Evolutionary conservation across 2,888 invertebrate genomes (phyloP).

Genomic region (Philereme transversata): DNA sequence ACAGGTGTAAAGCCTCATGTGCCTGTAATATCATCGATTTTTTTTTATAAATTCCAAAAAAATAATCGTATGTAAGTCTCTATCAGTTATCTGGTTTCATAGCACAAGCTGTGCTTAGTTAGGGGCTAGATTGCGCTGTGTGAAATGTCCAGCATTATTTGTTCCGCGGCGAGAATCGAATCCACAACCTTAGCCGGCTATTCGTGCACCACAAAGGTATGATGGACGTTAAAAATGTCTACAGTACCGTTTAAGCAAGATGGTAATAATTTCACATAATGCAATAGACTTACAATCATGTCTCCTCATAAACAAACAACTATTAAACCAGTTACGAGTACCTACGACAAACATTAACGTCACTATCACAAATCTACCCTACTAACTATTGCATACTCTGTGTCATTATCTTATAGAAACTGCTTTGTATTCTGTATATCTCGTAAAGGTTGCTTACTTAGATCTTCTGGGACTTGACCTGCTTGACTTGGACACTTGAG

Average conservation of each 20-base stretch:
- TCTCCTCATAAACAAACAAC: conserved; percentile 5
- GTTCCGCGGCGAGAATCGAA: too few species aligned
- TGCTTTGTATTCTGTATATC: background rate
- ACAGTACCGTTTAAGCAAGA: background rate
- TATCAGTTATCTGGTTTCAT: too few species aligned
- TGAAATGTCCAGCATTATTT: too few species aligned
- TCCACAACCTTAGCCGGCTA: too few species aligned
- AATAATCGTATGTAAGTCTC: too few species aligned
- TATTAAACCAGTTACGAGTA: conserved; percentile 2
- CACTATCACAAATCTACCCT: background rate
- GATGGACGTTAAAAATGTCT: too few species aligned
- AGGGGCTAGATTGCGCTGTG: too few species aligned
- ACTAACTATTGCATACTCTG: background rate
- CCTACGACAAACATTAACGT: background rate
- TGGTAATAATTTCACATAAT: background rate
- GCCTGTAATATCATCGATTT: too few species aligned
- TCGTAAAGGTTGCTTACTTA: background rate
- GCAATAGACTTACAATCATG: conserved; percentile 7
- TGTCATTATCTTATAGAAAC: background rate
- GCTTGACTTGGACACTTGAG: conserved; percentile 18
- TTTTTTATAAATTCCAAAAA: too few species aligned
- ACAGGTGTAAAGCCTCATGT: too few species aligned
- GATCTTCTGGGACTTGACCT: conserved; percentile 5
- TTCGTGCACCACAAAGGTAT: too few species aligned
- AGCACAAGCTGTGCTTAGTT: too few species aligned